Percentiles rank a stretch among this genome's conserved stretches.
phyloP scores from a whole-genome alignment of 2,888 invertebrate species.

The Xestia c-nigrum region DNA sequence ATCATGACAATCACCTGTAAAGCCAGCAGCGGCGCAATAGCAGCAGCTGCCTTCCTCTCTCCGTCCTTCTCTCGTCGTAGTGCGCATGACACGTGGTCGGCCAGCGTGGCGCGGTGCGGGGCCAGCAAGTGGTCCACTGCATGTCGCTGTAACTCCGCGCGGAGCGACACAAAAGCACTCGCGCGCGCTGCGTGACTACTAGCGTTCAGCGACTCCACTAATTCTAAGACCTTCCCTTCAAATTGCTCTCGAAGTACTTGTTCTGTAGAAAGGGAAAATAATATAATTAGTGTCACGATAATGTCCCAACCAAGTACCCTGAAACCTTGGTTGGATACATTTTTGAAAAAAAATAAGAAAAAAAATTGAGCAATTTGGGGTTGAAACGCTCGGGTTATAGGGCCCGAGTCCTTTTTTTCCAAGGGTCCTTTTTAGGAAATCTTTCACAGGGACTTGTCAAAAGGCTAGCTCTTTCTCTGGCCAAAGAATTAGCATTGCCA shows the following conservation, averaged over 20 bases:
- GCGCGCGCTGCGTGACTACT: conserved; percentile 96
- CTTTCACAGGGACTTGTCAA: no score
- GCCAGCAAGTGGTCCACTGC: conserved; percentile 92
- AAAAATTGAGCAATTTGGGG: no score
- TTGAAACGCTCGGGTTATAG: no score
- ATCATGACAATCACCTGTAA: conserved; percentile 91
- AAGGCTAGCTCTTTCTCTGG: no score
- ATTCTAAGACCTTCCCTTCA: conserved; percentile 96
- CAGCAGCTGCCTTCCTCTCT: conserved; percentile 96
- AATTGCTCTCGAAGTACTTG: conserved; percentile 91
- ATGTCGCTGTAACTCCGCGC: conserved; percentile 94
- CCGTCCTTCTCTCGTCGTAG: conserved; percentile 95
- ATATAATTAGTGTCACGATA: not conserved
- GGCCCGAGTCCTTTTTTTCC: no score
- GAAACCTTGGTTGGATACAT: no score
- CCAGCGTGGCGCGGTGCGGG: no score
- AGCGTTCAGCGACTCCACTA: conserved; percentile 96
- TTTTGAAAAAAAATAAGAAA: no score
- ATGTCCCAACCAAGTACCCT: not conserved
- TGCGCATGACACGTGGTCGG: no score
- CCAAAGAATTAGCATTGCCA: no score
- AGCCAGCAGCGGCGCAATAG: conserved; percentile 94
- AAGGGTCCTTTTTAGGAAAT: no score
- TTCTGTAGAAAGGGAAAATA: conserved; percentile 78
- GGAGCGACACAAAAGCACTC: conserved; percentile 92